A percentile compares a stretch with the other conserved stretches of the same genome.
These are phyloP conservation scores for Gryllus longicercus DNA, from an alignment of 2,888 invertebrate species.

Conservation along the genomic window DNA sequence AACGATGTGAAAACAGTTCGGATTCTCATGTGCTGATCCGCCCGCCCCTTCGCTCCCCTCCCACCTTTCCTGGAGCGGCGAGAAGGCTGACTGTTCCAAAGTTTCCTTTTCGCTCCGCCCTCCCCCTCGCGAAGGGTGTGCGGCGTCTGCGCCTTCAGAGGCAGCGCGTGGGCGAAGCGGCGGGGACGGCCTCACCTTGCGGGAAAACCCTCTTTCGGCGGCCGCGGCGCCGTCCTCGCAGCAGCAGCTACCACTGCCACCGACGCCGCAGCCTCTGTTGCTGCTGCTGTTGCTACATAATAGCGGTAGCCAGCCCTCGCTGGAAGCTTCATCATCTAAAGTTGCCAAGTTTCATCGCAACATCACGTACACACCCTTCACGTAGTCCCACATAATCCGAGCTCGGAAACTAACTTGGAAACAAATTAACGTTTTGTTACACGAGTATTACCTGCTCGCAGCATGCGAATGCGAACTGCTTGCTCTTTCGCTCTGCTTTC, in stretches of 20 bases:
- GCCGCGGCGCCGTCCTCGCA: not conserved
- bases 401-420: slow-evolving; percentile 17
- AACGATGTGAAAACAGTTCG: no score
- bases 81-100: not conserved
- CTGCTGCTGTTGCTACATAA: slow-evolving; percentile 17
- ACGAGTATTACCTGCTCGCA: not conserved
- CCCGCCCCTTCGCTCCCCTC: not conserved
- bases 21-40: not conserved
- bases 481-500: no score
- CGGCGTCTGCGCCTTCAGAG: not conserved
- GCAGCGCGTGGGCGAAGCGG: not conserved
- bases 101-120: not conserved
- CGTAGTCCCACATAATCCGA: not conserved
- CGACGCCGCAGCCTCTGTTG: not conserved
- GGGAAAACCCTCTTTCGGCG: not conserved
- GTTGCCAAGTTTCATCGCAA: slow-evolving; percentile 17
- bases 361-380: slow-evolving; percentile 1
- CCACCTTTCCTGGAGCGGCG: not conserved
- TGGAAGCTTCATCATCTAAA: slow-evolving; percentile 9
- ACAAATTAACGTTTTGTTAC: slow-evolving; percentile 2
- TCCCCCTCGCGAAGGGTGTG: not conserved
- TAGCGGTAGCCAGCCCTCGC: not conserved
- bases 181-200: not conserved
- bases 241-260: not conserved
- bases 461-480: not conserved